These are phyloP conservation scores for Drosophila pseudoananassae DNA, from an alignment of 1,140 invertebrate genomes.

Conservation along the genomic window DNA sequence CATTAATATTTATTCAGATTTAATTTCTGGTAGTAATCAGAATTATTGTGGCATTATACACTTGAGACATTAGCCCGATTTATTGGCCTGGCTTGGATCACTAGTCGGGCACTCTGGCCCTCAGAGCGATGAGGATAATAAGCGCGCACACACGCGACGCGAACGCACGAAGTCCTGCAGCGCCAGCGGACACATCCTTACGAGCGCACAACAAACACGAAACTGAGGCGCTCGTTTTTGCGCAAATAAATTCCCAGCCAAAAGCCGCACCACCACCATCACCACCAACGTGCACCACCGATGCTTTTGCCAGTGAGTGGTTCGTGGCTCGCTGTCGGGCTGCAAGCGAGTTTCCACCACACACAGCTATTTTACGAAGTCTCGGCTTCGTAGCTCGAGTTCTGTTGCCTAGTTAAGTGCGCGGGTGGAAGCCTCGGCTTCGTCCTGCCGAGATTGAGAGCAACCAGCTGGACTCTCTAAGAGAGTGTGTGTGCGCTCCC, in stretches of 20 bases:
- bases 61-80: conserved; percentile 39
- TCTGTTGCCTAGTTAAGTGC: conserved; percentile 57
- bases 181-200: conserved; percentile 83
- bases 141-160: conserved; percentile 78
- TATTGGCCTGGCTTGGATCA: conserved; percentile 23
- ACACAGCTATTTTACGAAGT: conserved; percentile 21
- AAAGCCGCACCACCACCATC: conserved; percentile 10
- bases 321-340: conserved; percentile 37
- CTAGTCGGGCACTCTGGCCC: conserved; percentile 38
- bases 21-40: conserved; percentile 2
- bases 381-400: conserved; percentile 1
- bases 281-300: conserved; percentile 25
- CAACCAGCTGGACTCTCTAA: conserved; percentile 4
- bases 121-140: conserved; percentile 57
- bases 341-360: conserved; percentile 44
- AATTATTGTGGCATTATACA: conserved; percentile 31
- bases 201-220: conserved; percentile 84
- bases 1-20: conserved; percentile 6
- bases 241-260: conserved; percentile 75
- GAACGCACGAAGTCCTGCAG: conserved; percentile 77
- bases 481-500: conserved; percentile 9
- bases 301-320: conserved; percentile 12
- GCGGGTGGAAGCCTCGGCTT: conserved; percentile 51
- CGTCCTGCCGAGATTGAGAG: conserved; percentile 28
- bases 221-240: conserved; percentile 79